These are phyloP conservation scores for Drosophila equinoxialis DNA, from an alignment of 1,140 invertebrate species.

Conservation along the genomic window DNA sequence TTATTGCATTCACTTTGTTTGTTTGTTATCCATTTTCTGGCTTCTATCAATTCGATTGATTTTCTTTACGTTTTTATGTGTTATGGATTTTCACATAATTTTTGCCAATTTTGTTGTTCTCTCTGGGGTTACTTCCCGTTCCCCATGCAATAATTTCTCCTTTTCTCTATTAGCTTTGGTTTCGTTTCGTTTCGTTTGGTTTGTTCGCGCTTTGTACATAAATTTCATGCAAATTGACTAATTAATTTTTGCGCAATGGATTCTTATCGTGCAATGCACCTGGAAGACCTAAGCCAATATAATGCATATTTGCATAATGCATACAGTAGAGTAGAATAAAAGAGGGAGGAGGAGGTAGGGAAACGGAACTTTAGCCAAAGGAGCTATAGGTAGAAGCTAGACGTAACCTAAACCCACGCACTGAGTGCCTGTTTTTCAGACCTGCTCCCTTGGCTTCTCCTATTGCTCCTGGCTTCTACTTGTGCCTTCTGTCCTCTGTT, in stretches of 20 bases:
- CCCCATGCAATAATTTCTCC: not conserved
- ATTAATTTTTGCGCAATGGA: slow-evolving; percentile 79
- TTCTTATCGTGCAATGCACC: slow-evolving; percentile 75
- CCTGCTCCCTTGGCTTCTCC: not conserved
- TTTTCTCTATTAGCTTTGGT: not conserved
- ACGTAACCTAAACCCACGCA: slow-evolving; percentile 15
- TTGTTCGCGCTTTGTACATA: slow-evolving; percentile 81
- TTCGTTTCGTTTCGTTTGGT: slow-evolving; percentile 65
- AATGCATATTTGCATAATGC: slow-evolving; percentile 67
- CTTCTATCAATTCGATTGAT: too few relatives aligned
- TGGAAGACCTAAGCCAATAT: slow-evolving; percentile 38
- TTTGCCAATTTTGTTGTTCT: not conserved
- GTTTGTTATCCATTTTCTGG: too few relatives aligned
- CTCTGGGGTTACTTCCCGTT: too few relatives aligned
- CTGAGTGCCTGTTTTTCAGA: slow-evolving; percentile 4
- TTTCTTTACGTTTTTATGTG: too few relatives aligned
- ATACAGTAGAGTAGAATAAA: slow-evolving; percentile 5
- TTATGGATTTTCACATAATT: too few relatives aligned
- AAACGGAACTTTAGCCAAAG: not conserved
- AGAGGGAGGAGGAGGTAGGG: not conserved
- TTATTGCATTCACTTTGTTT: too few relatives aligned
- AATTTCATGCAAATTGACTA: slow-evolving; percentile 81
- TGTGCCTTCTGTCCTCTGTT: not conserved
- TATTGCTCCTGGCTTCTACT: not conserved
- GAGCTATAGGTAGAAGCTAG: not conserved